Evolutionary conservation across 2,888 invertebrate species (phyloP), one percentile per base, ranked within the genome.

Genomic region (Drosophila parthenogenetica): DNA sequence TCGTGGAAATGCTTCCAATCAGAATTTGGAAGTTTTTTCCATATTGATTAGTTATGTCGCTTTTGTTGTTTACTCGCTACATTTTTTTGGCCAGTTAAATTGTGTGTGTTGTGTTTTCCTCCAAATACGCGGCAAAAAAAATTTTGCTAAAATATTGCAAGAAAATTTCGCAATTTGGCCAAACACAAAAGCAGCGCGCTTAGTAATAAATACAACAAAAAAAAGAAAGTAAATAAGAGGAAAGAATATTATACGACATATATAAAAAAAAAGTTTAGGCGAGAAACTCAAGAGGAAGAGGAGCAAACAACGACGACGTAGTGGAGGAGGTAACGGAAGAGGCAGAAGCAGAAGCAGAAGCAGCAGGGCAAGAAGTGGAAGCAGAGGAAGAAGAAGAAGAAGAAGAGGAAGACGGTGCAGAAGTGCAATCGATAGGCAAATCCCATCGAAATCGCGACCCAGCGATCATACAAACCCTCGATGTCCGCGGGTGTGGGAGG

Each of bases 41-140:
- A 90, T 90, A 90, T 90, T 90, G 90, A 90, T 90, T 90, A 91
- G 91, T 91, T 90, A 90, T 90, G 90, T 90, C 90, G 90, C 89
- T 91, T 90, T 91, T 90, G 91, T 90, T 90, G 90, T 91, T 90
- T 90, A 90, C 90, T 88, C 91, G 87, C 90, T 83, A 85, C 89
- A 89, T 89, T 87, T 87, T 85, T 85, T 85, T 83, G 73, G 65
- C 72, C 76, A 81, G 80, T 77, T 86, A 86, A 89, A 61, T 65
- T 73, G 69, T 69, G 78, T 73, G 67, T 76, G 73, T 89, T 90
- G 81, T 79, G 75, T 79, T 42, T 54, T 43, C 29, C 32, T 66
- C 35, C 53, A 59, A 79, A 73, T 68, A 86, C 73, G 76, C 81
- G 81, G 71, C 79, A 69, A 70, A 73, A 59, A 50, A 51, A 22